These are phyloP conservation scores for Microdon myrmicae DNA, from an alignment of 2,888 invertebrate genomes.

Conservation along the genomic window DNA sequence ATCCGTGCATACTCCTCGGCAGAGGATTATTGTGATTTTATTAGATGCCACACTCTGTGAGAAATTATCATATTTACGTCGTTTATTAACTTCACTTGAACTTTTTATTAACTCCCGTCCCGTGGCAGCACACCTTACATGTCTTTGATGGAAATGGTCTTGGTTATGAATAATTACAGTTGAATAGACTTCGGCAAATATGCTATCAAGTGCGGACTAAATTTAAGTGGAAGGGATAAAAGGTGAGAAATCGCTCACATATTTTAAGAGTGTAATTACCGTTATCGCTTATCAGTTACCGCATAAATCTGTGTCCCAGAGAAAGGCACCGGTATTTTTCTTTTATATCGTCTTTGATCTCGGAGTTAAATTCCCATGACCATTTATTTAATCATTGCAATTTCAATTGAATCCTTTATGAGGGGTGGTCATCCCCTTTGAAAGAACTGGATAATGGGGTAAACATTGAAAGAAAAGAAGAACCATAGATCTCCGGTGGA, in stretches of 20 bases:
- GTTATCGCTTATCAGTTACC: slow-evolving; percentile 39
- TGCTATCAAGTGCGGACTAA: slow-evolving; percentile 18
- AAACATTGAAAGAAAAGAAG: slow-evolving; percentile 41
- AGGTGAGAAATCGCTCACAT: slow-evolving; percentile 30
- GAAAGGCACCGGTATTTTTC: slow-evolving; percentile 22
- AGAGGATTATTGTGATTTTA: slow-evolving; percentile 66
- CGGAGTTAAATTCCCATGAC: slow-evolving; percentile 44
- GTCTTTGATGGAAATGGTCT: no score
- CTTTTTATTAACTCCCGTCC: slow-evolving; percentile 54
- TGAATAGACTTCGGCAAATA: slow-evolving; percentile 28
- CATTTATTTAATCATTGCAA: slow-evolving; percentile 52
- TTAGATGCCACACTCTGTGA: slow-evolving; percentile 67
- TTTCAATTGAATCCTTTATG: slow-evolving; percentile 50
- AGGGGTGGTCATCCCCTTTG: slow-evolving; percentile 25
- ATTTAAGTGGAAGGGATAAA: slow-evolving; percentile 26
- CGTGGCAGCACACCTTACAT: slow-evolving; percentile 13
- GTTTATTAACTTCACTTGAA: slow-evolving; percentile 67
- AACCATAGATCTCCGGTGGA: slow-evolving; percentile 31
- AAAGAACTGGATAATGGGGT: slow-evolving; percentile 38
- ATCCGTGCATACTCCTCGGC: slow-evolving; percentile 50
- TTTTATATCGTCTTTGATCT: slow-evolving; percentile 31
- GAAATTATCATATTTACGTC: slow-evolving; percentile 68
- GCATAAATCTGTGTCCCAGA: slow-evolving; percentile 37
- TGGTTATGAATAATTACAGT: slow-evolving; percentile 48
- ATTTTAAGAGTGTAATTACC: slow-evolving; percentile 46